phyloP scores from a whole-genome alignment of 2,888 invertebrate species.

The Monopis laevigella region DNA sequence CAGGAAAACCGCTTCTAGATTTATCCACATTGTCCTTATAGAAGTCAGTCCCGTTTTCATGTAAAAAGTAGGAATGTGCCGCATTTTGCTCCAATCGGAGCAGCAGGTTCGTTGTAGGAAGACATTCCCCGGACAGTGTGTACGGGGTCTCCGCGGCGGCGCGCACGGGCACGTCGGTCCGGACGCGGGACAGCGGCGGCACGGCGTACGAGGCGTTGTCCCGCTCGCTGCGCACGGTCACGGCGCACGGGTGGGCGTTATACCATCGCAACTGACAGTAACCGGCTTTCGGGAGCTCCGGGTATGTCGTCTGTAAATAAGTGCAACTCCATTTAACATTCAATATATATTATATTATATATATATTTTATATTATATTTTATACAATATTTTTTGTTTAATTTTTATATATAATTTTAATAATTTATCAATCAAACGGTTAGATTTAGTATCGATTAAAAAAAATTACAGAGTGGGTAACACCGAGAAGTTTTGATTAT shows the following conservation, averaged over 20 bases:
- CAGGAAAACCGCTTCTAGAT: conserved; percentile 63
- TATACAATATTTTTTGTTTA: background rate
- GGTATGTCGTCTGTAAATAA: conserved; percentile 63
- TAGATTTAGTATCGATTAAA: too few relatives aligned
- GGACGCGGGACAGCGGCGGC: conserved; percentile 31
- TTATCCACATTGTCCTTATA: conserved; percentile 59
- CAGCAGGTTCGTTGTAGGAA: conserved; percentile 26
- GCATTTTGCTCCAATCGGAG: conserved; percentile 35
- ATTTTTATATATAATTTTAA: too few relatives aligned
- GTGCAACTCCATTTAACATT: too few relatives aligned
- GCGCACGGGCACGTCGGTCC: conserved; percentile 28
- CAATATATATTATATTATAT: too few relatives aligned
- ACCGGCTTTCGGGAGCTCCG: conserved; percentile 61
- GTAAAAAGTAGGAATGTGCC: conserved; percentile 38
- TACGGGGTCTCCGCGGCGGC: conserved; percentile 25
- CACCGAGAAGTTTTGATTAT: too few relatives aligned
- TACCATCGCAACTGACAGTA: conserved; percentile 69
- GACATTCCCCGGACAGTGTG: conserved; percentile 31
- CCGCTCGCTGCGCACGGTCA: conserved; percentile 57
- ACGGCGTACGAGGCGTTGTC: conserved; percentile 36
- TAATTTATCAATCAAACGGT: too few relatives aligned
- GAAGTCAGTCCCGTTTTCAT: conserved; percentile 25
- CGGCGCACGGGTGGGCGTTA: conserved; percentile 60
- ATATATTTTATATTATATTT: background rate
- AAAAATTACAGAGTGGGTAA: too few relatives aligned